Percentiles rank a stretch among this genome's conserved stretches.
Conservation (phyloP, 2,888 invertebrate species). For the Timandra comae region DNA sequence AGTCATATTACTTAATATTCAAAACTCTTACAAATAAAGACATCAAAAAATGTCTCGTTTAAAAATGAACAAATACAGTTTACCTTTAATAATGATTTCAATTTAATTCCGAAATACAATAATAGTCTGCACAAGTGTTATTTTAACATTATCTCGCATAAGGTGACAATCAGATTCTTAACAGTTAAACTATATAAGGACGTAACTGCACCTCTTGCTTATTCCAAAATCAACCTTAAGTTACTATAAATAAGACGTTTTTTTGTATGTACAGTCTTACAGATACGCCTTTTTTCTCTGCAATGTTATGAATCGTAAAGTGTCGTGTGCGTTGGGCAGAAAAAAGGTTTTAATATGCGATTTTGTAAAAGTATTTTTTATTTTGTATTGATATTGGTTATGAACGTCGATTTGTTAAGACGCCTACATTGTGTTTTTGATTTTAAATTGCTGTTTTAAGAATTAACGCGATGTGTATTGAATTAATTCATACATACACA, state of each 20-base stretch:
- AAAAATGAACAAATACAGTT: too few species aligned
- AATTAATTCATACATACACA: too few species aligned
- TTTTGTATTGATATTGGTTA: slow-evolving; percentile 31
- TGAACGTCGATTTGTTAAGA: slow-evolving; percentile 33
- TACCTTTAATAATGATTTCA: too few species aligned
- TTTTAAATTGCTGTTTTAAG: slow-evolving; percentile 19
- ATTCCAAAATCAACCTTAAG: slow-evolving; percentile 2
- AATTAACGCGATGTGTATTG: too few species aligned
- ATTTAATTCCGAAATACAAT: not conserved
- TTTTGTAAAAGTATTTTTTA: slow-evolving; percentile 25
- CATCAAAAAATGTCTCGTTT: too few species aligned
- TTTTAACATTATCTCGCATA: slow-evolving; percentile 20
- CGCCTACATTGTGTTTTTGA: slow-evolving; percentile 33
- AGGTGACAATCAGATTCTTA: slow-evolving; percentile 32
- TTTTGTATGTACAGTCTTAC: too few species aligned
- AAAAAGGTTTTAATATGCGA: slow-evolving; percentile 37
- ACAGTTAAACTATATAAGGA: slow-evolving; percentile 5
- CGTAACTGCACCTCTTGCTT: slow-evolving; percentile 4
- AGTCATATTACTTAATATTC: too few species aligned
- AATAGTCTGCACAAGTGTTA: slow-evolving; percentile 22
- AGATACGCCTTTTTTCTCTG: too few species aligned
- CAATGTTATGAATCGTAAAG: slow-evolving; percentile 18
- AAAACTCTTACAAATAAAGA: not conserved
- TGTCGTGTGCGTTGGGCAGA: slow-evolving; percentile 32
- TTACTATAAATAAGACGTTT: rapidly evolving